Evolutionary conservation across 2,888 invertebrate genomes (phyloP).

Genomic region (Cheilosia impressa): DNA sequence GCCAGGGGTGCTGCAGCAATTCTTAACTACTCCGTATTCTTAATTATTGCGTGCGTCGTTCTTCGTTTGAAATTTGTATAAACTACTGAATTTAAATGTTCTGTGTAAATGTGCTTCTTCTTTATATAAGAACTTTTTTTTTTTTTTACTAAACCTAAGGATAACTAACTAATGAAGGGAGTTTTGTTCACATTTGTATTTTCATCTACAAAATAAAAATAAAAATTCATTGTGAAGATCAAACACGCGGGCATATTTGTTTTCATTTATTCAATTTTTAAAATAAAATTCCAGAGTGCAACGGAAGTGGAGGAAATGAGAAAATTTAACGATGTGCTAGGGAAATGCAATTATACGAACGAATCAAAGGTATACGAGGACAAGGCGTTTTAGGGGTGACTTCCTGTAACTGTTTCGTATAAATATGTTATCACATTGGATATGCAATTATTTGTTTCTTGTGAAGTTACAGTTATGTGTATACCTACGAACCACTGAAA

Average conservation of each 20-base stretch:
- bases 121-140: conserved; percentile 23
- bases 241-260: conserved; percentile 2
- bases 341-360: conserved; percentile 61
- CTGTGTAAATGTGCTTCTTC: conserved; percentile 4
- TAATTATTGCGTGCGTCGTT: conserved; percentile 75
- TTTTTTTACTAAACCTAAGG: conserved; percentile 7
- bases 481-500: no score
- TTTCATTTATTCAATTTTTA: conserved; percentile 28
- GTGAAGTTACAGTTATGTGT: neutral
- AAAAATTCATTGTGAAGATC: conserved; percentile 32
- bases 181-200: conserved; percentile 12
- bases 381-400: conserved; percentile 53
- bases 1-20: conserved; percentile 79
- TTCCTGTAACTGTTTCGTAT: conserved; percentile 68
- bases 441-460: conserved; percentile 17
- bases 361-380: conserved; percentile 46
- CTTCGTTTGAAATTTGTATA: conserved; percentile 55
- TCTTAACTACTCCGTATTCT: conserved; percentile 71
- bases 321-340: conserved; percentile 66
- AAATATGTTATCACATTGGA: conserved; percentile 62
- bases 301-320: conserved; percentile 66
- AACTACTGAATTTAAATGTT: conserved; percentile 8
- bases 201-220: conserved; percentile 20
- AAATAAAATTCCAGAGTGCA: conserved; percentile 50
- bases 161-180: neutral